These are phyloP conservation scores for Lasioglossum baleicum DNA, from an alignment of 1,140 invertebrate species.

Conservation along the genomic window DNA sequence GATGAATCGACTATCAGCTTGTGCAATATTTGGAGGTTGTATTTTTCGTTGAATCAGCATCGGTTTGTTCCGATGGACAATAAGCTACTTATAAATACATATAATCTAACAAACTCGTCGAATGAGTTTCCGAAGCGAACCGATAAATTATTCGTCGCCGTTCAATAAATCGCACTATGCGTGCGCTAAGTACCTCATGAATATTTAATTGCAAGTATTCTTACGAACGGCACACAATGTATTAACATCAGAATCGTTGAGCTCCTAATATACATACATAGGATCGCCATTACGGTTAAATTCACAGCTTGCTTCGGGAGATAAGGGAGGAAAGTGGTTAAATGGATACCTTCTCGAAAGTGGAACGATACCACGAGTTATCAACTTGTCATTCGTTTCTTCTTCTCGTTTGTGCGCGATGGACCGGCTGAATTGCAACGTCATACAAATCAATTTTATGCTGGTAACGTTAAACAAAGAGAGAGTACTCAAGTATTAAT, in stretches of 20 bases:
- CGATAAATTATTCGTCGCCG: slow-evolving; percentile 7
- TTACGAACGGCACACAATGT: slow-evolving; percentile 6
- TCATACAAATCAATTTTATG: no score
- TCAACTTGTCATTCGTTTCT: not conserved
- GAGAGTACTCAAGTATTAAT: no score
- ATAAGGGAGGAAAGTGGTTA: not conserved
- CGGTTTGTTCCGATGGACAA: not conserved
- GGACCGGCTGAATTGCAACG: no score
- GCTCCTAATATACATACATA: not conserved
- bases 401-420: not conserved
- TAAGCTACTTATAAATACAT: not conserved
- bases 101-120: not conserved
- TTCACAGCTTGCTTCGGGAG: not conserved
- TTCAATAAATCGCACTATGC: slow-evolving; percentile 12
- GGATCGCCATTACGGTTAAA: not conserved
- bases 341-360: not conserved
- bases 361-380: slow-evolving; percentile 7
- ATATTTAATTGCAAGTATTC: slow-evolving; percentile 30
- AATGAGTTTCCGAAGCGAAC: not conserved
- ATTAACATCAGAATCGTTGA: slow-evolving; percentile 22
- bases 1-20: not conserved
- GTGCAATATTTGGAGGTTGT: not conserved
- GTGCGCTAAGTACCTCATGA: slow-evolving; percentile 1
- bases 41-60: not conserved
- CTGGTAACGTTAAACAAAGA: not conserved